Base-by-base conservation (phyloP, 2,888 invertebrate genomes). In the Bellardia bayeri region DNA sequence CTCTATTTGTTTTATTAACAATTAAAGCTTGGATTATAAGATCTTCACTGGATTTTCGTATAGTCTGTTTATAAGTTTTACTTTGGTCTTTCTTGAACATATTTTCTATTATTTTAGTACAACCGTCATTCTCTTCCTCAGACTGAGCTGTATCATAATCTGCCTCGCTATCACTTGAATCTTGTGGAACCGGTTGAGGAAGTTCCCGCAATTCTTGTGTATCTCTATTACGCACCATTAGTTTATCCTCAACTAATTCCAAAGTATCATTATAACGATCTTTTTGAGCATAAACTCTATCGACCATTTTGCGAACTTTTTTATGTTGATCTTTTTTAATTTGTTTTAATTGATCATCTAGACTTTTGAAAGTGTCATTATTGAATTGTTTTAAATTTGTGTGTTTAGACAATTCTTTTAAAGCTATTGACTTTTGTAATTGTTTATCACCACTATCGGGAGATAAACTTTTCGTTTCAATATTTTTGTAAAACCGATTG, bases 201-300 rank as follows among this genome's bases (percentile, higher is more conserved):
- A 92, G 75, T 14, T 92, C 92, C 30, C 89, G 88, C 8, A 93
- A 37, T 4, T 89, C 90, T 0, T 92, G 91, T 0, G 92, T 90
- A 54, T 89, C 88, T 66, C 91, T 91, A 51, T 92, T 92, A 1
- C 92, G 90, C 58, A 93, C 89, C 88, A 93, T 90, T 82, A 93
- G 81, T 14, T 90, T 90, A 30, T 91, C 90, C 83, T 93, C 90
- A 2, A 93, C 89, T 5, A 93, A 90, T 40, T 93, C 93, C 5
- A 93, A 78, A 0, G 89, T 90, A 74, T 93, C 92, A 23, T 92
- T 90, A 63, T 92, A 92, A 14, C 87, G 89, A 9, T 92, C 92
- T 9, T 90, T 91, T 51, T 93, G 90, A 0, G 89, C 90, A 78
- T 90, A 93, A 7, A 92, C 92, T 3, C 90, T 90, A 2, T 90